Evolutionary conservation across 1,140 invertebrate genomes (phyloP).

Genomic region (Drosophila athabasca): DNA sequence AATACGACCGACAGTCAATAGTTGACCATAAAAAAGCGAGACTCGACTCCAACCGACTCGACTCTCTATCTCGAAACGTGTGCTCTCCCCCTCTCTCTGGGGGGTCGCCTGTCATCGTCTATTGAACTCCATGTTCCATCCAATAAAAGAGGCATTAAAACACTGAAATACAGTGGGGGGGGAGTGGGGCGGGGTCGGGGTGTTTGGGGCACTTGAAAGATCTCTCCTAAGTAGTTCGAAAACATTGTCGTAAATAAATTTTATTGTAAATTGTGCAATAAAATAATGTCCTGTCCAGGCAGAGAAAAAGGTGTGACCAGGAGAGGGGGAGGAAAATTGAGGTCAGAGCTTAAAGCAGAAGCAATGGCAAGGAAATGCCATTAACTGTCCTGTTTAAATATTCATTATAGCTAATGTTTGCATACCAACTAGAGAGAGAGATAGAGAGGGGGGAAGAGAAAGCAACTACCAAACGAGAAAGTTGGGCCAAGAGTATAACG

Average conservation of each 20-base stretch:
- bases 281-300: conserved; percentile 37
- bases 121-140: conserved; percentile 73
- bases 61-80: conserved; percentile 16
- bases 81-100: conserved; percentile 1
- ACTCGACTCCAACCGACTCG: background rate
- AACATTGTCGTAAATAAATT: conserved; percentile 79
- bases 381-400: conserved; percentile 56
- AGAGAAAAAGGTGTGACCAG: conserved; percentile 51
- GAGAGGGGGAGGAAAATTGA: background rate
- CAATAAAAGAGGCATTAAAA: conserved; percentile 81
- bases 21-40: conserved; percentile 67
- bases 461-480: too few relatives aligned
- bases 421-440: background rate
- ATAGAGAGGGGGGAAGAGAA: too few relatives aligned
- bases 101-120: conserved; percentile 48
- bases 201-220: conserved; percentile 39
- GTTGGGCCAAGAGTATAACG: background rate
- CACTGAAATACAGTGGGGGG: conserved; percentile 23
- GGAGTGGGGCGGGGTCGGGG: background rate
- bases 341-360: conserved; percentile 43
- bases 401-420: conserved; percentile 54
- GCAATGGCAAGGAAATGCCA: conserved; percentile 13
- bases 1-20: conserved; percentile 65
- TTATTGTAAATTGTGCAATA: conserved; percentile 75
- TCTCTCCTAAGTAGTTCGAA: conserved; percentile 59